Conservation (phyloP, 2,888 invertebrate genomes). For the Leptodirus hochenwartii region DNA sequence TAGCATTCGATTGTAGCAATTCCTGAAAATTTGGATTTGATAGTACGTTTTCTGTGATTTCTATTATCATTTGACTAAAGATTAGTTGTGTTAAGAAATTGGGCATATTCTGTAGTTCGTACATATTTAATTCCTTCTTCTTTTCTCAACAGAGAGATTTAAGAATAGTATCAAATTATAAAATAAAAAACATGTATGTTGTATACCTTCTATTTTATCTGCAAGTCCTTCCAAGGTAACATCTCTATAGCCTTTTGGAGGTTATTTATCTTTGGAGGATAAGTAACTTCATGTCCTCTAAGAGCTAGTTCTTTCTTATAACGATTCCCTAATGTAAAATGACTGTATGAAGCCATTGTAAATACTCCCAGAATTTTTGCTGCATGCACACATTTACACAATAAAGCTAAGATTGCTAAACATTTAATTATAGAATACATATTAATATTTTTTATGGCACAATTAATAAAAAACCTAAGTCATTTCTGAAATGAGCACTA, state of each 20-base stretch:
- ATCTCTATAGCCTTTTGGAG: conserved; percentile 26
- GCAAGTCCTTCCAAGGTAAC: conserved; percentile 15
- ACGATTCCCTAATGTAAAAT: conserved; percentile 16
- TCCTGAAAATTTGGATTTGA: conserved; percentile 22
- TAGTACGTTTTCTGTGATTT: conserved; percentile 19
- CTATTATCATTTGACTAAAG: too few species aligned
- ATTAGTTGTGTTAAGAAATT: too few species aligned
- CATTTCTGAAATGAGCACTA: too few species aligned
- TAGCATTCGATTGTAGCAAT: conserved; percentile 19
- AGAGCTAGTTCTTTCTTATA: conserved; percentile 16
- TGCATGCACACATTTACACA: too few species aligned
- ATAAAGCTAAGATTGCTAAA: too few species aligned
- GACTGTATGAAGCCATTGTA: conserved; percentile 16
- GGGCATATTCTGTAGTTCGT: too few species aligned
- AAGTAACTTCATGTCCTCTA: conserved; percentile 28
- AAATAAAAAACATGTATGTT: too few species aligned
- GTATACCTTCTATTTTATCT: conserved; percentile 12
- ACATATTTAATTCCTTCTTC: conserved; percentile 9
- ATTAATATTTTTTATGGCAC: too few species aligned
- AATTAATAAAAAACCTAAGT: too few species aligned
- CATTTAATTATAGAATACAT: too few species aligned
- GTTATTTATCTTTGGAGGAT: conserved; percentile 18
- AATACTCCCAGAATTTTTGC: conserved; percentile 16
- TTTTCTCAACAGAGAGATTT: conserved; percentile 7
- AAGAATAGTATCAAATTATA: too few species aligned